Percentiles rank a stretch among this genome's conserved stretches.
These are phyloP conservation scores for Amphiprion clarkii DNA, from an alignment of 2,797 vertebrate species.

Conservation along the genomic window DNA sequence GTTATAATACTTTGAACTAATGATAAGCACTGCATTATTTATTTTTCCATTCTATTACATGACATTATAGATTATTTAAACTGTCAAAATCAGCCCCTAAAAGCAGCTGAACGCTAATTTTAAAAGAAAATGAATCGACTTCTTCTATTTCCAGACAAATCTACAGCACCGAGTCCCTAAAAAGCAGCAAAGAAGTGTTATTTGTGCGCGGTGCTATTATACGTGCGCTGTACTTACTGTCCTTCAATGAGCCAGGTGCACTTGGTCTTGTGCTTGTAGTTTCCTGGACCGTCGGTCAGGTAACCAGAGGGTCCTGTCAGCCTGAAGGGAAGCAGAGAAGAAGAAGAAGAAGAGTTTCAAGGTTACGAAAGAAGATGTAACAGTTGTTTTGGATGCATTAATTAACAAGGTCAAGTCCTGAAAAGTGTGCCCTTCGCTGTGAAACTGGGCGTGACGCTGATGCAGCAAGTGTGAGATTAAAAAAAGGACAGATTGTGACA, in stretches of 20 bases:
- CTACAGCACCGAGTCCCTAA: too few relatives aligned
- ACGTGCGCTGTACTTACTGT: conserved; percentile 86
- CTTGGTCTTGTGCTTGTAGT: conserved; percentile 99
- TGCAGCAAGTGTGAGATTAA: background rate
- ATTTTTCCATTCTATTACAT: too few relatives aligned
- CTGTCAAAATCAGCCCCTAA: too few relatives aligned
- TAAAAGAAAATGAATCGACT: too few relatives aligned
- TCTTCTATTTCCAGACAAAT: too few relatives aligned
- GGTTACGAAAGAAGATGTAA: background rate
- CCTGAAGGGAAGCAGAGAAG: conserved; percentile 74
- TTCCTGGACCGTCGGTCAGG: conserved; percentile 95
- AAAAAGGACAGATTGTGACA: too few relatives aligned
- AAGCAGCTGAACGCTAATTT: too few relatives aligned
- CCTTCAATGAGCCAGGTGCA: conserved; percentile 99
- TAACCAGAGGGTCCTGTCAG: conserved; percentile 92
- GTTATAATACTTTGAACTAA: too few relatives aligned
- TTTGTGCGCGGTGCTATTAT: too few relatives aligned
- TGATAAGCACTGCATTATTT: too few relatives aligned
- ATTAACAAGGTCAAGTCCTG: background rate
- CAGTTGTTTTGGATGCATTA: rapidly evolving
- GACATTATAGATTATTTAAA: too few relatives aligned
- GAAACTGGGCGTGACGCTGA: background rate
- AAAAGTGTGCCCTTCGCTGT: background rate
- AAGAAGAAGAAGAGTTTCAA: background rate
- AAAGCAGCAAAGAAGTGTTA: too few relatives aligned